phyloP scores from a whole-genome alignment of 2,888 invertebrate genomes.

The Drosophila bunnanda region DNA sequence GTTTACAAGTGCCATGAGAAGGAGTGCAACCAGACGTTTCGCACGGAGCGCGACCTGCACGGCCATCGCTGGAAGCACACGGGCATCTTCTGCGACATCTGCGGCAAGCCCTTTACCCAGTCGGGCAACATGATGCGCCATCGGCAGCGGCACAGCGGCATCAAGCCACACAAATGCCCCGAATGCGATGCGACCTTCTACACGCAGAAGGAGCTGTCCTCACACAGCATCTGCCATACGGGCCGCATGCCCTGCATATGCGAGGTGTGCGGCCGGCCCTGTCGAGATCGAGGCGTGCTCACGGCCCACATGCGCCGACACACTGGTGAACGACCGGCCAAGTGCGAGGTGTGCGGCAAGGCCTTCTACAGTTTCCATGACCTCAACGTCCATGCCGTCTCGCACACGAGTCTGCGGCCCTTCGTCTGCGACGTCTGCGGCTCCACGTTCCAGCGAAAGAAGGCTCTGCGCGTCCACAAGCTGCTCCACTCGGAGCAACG shows the following conservation, averaged over 20 bases:
- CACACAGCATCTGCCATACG: conserved; percentile 80
- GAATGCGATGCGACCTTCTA: conserved; percentile 80
- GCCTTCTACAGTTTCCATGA: conserved; percentile 81
- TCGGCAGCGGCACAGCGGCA: conserved; percentile 81
- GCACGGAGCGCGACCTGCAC: conserved; percentile 72
- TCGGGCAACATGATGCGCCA: conserved; percentile 82
- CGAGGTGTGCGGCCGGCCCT: conserved; percentile 79
- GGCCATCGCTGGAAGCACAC: conserved; percentile 81
- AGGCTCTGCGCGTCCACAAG: conserved; percentile 82
- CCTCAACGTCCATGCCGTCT: conserved; percentile 82
- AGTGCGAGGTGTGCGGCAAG: conserved; percentile 79
- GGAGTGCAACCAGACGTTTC: conserved; percentile 72
- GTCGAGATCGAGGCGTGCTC: conserved; percentile 81
- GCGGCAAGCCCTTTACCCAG: conserved; percentile 81
- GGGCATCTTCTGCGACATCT: conserved; percentile 82
- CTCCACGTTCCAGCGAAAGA: conserved; percentile 82
- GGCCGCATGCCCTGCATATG: conserved; percentile 79
- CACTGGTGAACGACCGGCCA: conserved; percentile 80
- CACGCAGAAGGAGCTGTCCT: conserved; percentile 76
- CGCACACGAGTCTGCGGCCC: conserved; percentile 80
- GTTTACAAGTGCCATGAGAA: conserved; percentile 68
- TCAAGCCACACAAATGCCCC: conserved; percentile 80
- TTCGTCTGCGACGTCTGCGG: conserved; percentile 77
- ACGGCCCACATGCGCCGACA: conserved; percentile 81
- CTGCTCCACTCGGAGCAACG: conserved; percentile 79